Evolutionary conservation across 1,140 invertebrate species (phyloP).

Genomic region (Phocides pigmalion): DNA sequence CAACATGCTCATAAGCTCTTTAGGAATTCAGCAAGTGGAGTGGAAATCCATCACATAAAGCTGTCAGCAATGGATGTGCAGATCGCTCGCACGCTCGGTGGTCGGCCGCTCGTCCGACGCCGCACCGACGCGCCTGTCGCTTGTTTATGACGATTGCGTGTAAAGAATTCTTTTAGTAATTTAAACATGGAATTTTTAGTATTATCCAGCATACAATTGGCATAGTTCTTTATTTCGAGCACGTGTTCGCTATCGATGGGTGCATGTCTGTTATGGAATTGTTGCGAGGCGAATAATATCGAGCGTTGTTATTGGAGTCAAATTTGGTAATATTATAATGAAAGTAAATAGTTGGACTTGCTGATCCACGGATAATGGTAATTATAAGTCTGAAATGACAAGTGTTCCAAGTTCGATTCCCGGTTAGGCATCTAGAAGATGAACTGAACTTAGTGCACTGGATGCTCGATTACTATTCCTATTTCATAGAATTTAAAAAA

Average conservation of each 20-base stretch:
- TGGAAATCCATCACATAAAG: slow-evolving; percentile 19
- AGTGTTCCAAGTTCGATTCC: no score
- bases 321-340: no score
- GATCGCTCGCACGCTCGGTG: neutral
- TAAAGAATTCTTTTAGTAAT: slow-evolving; percentile 29
- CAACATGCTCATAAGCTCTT: neutral
- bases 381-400: no score
- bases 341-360: no score
- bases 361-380: no score
- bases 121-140: slow-evolving; percentile 5
- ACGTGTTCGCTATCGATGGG: slow-evolving; percentile 7
- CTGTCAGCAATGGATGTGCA: slow-evolving; percentile 3
- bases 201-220: slow-evolving; percentile 15
- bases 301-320: no score
- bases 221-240: slow-evolving; percentile 28
- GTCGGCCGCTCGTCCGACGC: slow-evolving; percentile 3
- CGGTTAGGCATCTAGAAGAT: no score
- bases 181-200: slow-evolving; percentile 26
- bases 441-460: no score
- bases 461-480: no score
- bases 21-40: neutral
- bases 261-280: slow-evolving; percentile 7
- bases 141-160: slow-evolving; percentile 28
- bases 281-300: neutral
- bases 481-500: no score